phyloP scores from a whole-genome alignment of 2,888 invertebrate genomes.

The Molanna angustata region DNA sequence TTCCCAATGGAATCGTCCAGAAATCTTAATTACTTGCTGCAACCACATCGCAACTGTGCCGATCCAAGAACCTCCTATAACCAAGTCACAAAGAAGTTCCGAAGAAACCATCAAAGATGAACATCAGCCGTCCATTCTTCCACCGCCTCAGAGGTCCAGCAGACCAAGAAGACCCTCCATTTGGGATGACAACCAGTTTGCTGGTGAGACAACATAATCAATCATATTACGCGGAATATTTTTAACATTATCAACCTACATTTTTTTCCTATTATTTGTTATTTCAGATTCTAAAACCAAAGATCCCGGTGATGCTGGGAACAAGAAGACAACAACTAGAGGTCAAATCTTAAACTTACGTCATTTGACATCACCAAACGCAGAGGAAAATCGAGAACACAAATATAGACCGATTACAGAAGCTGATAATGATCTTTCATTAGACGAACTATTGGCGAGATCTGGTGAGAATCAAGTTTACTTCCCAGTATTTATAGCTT shows the following conservation, averaged over 20 bases:
- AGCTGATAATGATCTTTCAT: slow-evolving; percentile 34
- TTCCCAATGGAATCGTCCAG: slow-evolving; percentile 41
- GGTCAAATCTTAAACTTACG: too few relatives aligned
- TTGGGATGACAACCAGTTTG: slow-evolving; percentile 40
- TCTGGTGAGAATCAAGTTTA: too few relatives aligned
- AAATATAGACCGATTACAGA: not conserved
- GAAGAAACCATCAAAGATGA: not conserved
- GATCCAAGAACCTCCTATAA: slow-evolving; percentile 32
- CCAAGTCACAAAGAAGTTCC: not conserved
- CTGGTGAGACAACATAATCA: too few relatives aligned
- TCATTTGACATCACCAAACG: slow-evolving; percentile 3
- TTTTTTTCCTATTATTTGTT: too few relatives aligned
- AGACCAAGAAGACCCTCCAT: slow-evolving; percentile 43
- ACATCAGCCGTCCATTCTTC: slow-evolving; percentile 28
- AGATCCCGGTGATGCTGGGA: too few relatives aligned
- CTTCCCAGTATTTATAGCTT: too few relatives aligned
- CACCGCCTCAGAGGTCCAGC: slow-evolving; percentile 44
- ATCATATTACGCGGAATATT: too few relatives aligned
- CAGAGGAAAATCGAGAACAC: not conserved
- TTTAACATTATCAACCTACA: too few relatives aligned
- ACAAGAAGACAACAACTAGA: too few relatives aligned
- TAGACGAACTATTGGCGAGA: slow-evolving; percentile 44
- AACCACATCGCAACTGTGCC: slow-evolving; percentile 51
- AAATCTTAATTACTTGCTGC: slow-evolving; percentile 55
- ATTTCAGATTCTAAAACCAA: too few relatives aligned